Conservation (phyloP, 2,888 invertebrate species). For the Zygothrica quintamaculata region DNA sequence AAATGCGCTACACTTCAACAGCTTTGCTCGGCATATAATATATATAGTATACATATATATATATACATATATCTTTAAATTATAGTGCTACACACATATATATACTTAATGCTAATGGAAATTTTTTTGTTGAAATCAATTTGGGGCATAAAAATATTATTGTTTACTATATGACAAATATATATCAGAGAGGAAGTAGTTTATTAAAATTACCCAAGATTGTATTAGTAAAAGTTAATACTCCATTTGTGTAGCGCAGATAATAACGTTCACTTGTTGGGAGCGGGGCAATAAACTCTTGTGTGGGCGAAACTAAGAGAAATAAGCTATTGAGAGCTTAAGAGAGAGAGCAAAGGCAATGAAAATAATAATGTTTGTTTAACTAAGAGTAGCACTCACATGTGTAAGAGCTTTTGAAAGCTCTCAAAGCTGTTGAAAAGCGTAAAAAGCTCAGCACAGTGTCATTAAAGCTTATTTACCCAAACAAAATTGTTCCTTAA, state of each 20-base stretch:
- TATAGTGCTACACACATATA: too few relatives aligned
- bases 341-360: conserved; percentile 33
- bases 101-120: too few relatives aligned
- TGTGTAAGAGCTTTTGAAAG: conserved; percentile 15
- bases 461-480: background rate
- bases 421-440: conserved; percentile 1
- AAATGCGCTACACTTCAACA: conserved; percentile 11
- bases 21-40: too few relatives aligned
- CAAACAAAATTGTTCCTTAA: background rate
- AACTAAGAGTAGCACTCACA: conserved; percentile 10
- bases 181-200: too few relatives aligned
- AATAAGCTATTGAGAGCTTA: background rate
- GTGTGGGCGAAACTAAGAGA: conserved; percentile 66
- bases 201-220: too few relatives aligned
- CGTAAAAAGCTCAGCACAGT: conserved; percentile 16
- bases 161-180: too few relatives aligned
- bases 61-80: too few relatives aligned
- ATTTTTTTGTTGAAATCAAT: too few relatives aligned
- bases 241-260: conserved; percentile 5
- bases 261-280: conserved; percentile 48
- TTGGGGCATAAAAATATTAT: too few relatives aligned
- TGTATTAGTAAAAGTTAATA: too few relatives aligned
- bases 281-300: conserved; percentile 67
- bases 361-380: too few relatives aligned
- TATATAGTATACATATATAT: too few relatives aligned